phyloP scores from a whole-genome alignment of 1,140 invertebrate species.

The Tribolium madens region DNA sequence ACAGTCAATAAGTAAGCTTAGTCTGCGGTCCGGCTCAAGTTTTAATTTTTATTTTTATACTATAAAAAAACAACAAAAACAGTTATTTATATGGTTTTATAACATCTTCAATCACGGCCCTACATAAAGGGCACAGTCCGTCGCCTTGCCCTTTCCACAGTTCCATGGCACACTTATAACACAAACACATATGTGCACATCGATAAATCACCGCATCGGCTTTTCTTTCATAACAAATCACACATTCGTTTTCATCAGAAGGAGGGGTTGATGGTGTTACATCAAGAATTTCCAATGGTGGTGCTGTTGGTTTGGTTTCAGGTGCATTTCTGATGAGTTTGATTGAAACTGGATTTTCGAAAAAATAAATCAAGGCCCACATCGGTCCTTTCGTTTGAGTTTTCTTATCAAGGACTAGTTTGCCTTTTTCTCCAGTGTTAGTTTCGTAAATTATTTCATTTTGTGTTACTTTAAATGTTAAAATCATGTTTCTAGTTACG shows the following conservation, averaged over 20 bases:
- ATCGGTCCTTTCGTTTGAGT: background rate
- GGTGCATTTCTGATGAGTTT: background rate
- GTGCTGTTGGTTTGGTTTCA: background rate
- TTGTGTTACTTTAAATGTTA: background rate
- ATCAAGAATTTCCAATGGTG: too few relatives aligned
- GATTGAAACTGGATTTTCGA: conserved; percentile 3
- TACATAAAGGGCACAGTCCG: background rate
- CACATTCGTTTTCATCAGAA: background rate
- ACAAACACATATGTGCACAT: background rate
- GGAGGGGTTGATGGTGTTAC: too few relatives aligned
- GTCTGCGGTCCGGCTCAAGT: background rate
- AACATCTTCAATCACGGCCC: background rate
- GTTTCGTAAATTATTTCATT: background rate
- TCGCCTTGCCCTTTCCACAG: background rate
- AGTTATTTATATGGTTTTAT: background rate
- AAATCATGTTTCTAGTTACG: background rate
- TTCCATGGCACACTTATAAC: background rate
- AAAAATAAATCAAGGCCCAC: conserved; percentile 17
- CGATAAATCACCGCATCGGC: background rate
- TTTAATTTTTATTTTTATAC: too few relatives aligned
- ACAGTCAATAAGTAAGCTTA: conserved; percentile 62
- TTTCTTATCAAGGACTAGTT: background rate
- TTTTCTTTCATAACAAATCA: background rate
- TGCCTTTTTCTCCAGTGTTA: background rate
- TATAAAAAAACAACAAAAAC: too few relatives aligned